Evolutionary conservation across 2,888 invertebrate species (phyloP).

Genomic region (Copidosoma aretas): DNA sequence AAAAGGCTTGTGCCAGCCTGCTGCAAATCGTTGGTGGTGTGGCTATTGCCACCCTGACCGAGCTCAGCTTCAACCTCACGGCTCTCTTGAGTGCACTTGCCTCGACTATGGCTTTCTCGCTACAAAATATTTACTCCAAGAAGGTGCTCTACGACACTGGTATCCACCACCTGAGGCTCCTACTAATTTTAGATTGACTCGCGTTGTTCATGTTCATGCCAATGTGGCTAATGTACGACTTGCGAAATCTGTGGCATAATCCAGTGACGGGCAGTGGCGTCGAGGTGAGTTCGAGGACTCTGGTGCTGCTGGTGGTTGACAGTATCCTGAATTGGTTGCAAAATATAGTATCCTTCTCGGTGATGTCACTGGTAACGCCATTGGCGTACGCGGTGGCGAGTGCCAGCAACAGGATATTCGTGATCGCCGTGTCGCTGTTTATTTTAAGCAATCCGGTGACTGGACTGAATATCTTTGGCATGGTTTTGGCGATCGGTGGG

Average conservation of each 20-base stretch:
- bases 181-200: constrained; percentile 80
- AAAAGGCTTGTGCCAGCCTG: constrained; percentile 82
- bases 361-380: constrained; percentile 89
- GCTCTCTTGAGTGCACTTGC: constrained; percentile 86
- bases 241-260: constrained; percentile 70
- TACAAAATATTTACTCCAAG: constrained; percentile 95
- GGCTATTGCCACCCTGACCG: constrained; percentile 89
- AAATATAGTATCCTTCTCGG: constrained; percentile 93
- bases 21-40: constrained; percentile 91
- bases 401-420: constrained; percentile 91
- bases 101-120: constrained; percentile 89
- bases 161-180: constrained; percentile 86
- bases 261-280: constrained; percentile 57
- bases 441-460: constrained; percentile 92
- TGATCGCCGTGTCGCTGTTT: constrained; percentile 87
- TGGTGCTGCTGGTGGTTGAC: constrained; percentile 75
- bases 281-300: constrained; percentile 63
- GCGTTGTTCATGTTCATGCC: constrained; percentile 84
- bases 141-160: constrained; percentile 87
- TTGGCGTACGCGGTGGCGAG: constrained; percentile 95
- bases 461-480: constrained; percentile 83
- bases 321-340: constrained; percentile 93
- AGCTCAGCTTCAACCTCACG: constrained; percentile 86
- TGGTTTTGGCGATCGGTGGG: constrained; percentile 87
- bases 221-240: constrained; percentile 79